phyloP scores from a whole-genome alignment of 2,113 vertebrate species.

The Neodon shergylaensis region DNA sequence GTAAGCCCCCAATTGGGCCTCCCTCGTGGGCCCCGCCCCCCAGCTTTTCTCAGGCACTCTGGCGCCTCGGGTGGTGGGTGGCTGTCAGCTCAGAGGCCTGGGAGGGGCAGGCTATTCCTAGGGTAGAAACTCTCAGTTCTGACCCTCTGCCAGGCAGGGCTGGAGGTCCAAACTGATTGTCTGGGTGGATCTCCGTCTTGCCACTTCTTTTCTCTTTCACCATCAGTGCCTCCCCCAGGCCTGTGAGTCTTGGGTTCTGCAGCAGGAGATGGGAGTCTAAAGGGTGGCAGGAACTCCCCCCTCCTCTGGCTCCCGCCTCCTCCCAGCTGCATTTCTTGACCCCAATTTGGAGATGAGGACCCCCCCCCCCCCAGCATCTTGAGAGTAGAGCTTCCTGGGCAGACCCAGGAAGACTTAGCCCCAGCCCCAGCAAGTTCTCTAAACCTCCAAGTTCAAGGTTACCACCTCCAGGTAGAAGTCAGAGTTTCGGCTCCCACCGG shows the following conservation, averaged over 20 bases:
- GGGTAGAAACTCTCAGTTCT: neutral
- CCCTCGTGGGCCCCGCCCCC: neutral
- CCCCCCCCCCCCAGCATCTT: too few relatives aligned
- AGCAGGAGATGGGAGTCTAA: neutral
- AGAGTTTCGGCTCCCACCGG: neutral
- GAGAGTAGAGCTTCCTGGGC: neutral
- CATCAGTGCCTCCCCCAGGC: neutral
- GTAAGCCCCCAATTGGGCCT: neutral
- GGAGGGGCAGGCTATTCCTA: constrained; percentile 21
- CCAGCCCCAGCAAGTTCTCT: neutral
- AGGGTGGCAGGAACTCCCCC: too few relatives aligned
- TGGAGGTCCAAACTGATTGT: neutral
- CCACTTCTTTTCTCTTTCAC: neutral
- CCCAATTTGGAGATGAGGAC: neutral
- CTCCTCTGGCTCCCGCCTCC: too few relatives aligned
- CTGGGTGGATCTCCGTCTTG: neutral
- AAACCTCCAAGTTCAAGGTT: neutral
- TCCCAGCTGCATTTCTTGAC: neutral
- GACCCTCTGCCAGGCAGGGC: neutral
- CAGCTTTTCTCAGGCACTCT: constrained; percentile 37
- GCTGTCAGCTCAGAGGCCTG: neutral
- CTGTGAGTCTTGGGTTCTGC: neutral
- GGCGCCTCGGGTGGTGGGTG: neutral
- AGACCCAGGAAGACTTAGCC: neutral
- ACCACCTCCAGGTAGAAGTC: neutral